These are phyloP conservation scores for Pavo muticus DNA, from an alignment of 2,113 vertebrate genomes.

Conservation along the genomic window DNA sequence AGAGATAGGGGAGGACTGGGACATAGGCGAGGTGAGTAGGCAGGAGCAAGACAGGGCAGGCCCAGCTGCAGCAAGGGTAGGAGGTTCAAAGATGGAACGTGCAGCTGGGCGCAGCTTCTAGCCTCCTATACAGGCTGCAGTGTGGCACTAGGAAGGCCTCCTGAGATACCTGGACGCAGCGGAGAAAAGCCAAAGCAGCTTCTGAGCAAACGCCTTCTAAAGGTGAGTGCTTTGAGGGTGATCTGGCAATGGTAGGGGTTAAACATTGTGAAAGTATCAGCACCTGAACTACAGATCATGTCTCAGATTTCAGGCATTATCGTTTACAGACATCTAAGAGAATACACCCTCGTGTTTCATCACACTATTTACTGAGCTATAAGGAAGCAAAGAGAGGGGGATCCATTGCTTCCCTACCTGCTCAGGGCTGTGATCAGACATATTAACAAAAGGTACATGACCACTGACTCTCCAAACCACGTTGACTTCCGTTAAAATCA, in stretches of 20 bases:
- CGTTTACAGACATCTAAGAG: background rate
- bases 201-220: background rate
- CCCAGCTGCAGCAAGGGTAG: background rate
- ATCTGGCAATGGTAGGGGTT: background rate
- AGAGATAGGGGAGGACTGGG: background rate
- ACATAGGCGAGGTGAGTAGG: background rate
- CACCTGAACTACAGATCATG: background rate
- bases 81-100: background rate
- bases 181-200: background rate
- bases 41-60: slow-evolving; percentile 34
- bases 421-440: background rate
- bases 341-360: background rate
- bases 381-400: background rate
- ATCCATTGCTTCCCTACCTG: background rate
- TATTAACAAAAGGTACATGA: background rate
- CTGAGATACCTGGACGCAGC: background rate
- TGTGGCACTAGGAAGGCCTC: background rate
- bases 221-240: background rate
- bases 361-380: background rate
- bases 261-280: background rate
- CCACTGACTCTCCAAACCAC: background rate
- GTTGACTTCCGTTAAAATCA: background rate
- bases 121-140: accelerated
- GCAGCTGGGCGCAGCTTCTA: background rate
- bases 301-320: background rate